Evolutionary conservation across 1,140 invertebrate genomes (phyloP).

Genomic region (Cotesia chilonis): DNA sequence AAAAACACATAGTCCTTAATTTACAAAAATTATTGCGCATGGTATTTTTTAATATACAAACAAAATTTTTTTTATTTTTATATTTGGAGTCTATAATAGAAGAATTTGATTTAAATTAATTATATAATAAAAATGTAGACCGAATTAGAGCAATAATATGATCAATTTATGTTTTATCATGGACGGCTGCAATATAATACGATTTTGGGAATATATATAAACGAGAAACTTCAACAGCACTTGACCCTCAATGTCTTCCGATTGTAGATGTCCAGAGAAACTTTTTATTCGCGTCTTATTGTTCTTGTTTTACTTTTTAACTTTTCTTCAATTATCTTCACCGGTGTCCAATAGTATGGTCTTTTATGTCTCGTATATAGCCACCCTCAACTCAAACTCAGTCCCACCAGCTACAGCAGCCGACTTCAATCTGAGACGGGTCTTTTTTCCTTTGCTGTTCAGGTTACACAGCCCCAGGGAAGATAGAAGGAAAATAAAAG

Average conservation of each 20-base stretch:
- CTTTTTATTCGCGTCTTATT: not conserved
- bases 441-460: not conserved
- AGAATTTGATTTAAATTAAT: too few species aligned
- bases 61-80: too few species aligned
- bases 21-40: too few species aligned
- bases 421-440: constrained; percentile 19
- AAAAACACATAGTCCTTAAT: too few species aligned
- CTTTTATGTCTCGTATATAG: constrained; percentile 8
- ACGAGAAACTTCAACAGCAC: not conserved
- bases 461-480: constrained; percentile 1
- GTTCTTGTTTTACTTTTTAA: not conserved
- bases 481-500: not conserved
- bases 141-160: too few species aligned
- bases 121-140: too few species aligned
- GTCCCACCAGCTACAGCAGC: not conserved
- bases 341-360: constrained; percentile 1
- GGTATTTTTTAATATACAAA: too few species aligned
- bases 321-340: constrained; percentile 23
- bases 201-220: too few species aligned
- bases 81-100: too few species aligned
- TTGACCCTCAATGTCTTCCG: constrained; percentile 3
- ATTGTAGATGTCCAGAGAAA: not conserved
- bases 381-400: not conserved
- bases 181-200: too few species aligned
- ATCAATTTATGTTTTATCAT: too few species aligned